Conservation (phyloP, 2,113 vertebrate genomes). For the Anoura caudifer region DNA sequence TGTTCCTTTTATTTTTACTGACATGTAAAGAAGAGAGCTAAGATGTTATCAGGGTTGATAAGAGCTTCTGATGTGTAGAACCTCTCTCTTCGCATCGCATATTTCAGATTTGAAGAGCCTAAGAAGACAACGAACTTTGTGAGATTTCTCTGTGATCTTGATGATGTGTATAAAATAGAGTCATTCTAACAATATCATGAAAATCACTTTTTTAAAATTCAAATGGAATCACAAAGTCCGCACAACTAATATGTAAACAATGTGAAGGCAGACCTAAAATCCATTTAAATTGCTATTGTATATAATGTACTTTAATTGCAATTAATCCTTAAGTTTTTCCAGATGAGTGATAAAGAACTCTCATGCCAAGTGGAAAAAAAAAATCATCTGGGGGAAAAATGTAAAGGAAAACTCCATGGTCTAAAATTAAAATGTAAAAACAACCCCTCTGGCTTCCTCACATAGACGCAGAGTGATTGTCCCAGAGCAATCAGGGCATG, state of each 20-base stretch:
- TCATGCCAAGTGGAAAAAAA: not conserved
- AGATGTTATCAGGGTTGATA: not conserved
- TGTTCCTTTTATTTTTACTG: not conserved
- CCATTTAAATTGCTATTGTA: not conserved
- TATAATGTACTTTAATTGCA: not conserved
- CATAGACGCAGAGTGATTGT: not conserved
- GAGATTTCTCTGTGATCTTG: not conserved
- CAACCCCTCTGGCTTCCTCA: not conserved
- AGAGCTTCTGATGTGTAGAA: not conserved
- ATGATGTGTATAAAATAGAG: not conserved
- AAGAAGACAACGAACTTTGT: not conserved
- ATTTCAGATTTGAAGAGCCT: not conserved
- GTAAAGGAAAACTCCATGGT: not conserved
- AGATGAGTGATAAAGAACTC: not conserved
- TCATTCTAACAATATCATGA: not conserved
- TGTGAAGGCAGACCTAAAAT: not conserved
- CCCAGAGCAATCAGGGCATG: not conserved
- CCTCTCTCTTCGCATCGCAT: not conserved
- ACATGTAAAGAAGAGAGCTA: not conserved
- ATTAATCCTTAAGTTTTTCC: not conserved
- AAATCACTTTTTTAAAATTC: not conserved
- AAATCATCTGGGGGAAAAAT: not conserved
- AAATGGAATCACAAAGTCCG: not conserved
- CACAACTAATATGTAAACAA: not conserved
- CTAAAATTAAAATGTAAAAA: conserved; percentile 37